Evolutionary conservation across 2,113 vertebrate genomes (phyloP), one percentile per base, ranked within the genome.

Genomic region (Ginglymostoma cirratum): DNA sequence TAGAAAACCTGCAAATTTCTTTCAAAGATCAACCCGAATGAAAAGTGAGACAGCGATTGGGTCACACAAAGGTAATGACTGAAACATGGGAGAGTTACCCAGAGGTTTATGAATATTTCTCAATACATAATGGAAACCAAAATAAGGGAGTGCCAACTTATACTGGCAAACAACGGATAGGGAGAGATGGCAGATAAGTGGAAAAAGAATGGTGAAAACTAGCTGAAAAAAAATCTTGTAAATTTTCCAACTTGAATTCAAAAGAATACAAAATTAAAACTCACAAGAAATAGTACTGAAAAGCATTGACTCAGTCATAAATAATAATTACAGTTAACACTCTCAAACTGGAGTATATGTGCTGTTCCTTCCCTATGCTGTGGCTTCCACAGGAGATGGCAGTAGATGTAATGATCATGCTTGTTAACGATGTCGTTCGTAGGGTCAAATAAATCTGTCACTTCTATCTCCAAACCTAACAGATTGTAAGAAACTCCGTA

Each of bases 321-420:
- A 66, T 93, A 38, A 66, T 65, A 92, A 92, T 66, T 66, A 93
- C 2, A 30, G 30, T 38, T 93, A 93, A 42, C 38, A 55, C 34
- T 61, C n/a, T 93, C 17, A 93, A 93, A 66, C n/a, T 66, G 21
- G 89, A 38, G 30, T 38, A 42, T 83, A 23, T 5, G 5, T 7
- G 80, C 17, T 23, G 80, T 5, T 21, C 34, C 19, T 19, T 10
- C 34, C 38, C 61, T 38, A 66, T n/a, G 61, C 34, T 93, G 65
- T 66, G 27, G 52, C 87, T 61, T 90, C 87, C 87, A 66, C n/a
- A n/a, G 15, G 30, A 65, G 61, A 67, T 38, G 61, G 65, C 61
- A 66, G 21, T 21, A 67, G 66, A 67, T 93, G 34, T 93, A 93
- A 93, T 93, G 66, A 93, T 93, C 17, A 21, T 93, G 89, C 61